Evolutionary conservation across 1,140 invertebrate species (phyloP), one percentile per base, ranked within the genome.

Genomic region (Caenorhabditis elegans): DNA sequence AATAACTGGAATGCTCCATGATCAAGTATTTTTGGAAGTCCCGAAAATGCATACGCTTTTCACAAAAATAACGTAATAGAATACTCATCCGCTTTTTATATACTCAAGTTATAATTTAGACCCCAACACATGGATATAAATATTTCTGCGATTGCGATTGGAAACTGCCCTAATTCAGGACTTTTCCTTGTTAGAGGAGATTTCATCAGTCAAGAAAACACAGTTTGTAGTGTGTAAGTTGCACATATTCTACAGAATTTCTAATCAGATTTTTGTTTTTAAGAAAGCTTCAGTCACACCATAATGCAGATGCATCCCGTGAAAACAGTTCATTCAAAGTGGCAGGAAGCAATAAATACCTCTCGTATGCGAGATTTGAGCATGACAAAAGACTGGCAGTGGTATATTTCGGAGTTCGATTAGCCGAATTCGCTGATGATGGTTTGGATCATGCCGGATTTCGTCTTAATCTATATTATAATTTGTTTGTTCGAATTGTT

Each of bases 301-400:
- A 81, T 26, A 51, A 39, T n/a, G 11, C 26, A 39, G 34, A 48
- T 17, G 15, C 5, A 10, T 17, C n/a, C 8, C 83, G 22, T 15
- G 19, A 55, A 31, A 39, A 82, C 78, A 46, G 10, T 4, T 47
- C 46, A 13, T 65, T 36, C 46, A 34, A 36, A 55, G 36, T 39
- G 5, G 82, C 82, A n/a, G 82, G 82, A 22, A 75, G 13, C 43
- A 85, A 82, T n/a, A 39, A 49, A 15, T 79, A 76, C 46, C 49
- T 77, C 48, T 85, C 84, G 6, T 85, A 31, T 43, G 84, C 70
- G 11, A 19, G 85, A 22, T 85, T 85, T 28, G 84, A 85, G 51
- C 84, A 85, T 31, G 84, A 85, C 43, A 80, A 78, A 24, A 34
- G 76, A 1, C 17, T 65, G 13, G 19, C 85, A 1, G 19, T 80